Conservation (phyloP, 2,888 invertebrate species). For the Diaphora mendica region DNA sequence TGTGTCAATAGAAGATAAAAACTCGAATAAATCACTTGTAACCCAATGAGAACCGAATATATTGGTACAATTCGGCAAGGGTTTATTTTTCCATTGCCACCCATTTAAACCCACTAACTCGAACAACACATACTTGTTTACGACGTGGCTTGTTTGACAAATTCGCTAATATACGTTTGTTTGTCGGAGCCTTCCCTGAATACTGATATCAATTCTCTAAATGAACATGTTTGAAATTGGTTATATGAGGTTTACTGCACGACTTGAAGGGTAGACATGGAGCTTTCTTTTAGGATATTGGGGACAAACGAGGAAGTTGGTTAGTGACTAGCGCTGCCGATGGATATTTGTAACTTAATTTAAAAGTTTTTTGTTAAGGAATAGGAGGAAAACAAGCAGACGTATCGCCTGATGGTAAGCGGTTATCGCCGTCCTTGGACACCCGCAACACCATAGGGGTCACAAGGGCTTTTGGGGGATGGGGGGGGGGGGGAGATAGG, state of each 20-base stretch:
- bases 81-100: background rate
- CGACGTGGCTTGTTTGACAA: slow-evolving; percentile 36
- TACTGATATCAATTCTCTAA: slow-evolving; percentile 28
- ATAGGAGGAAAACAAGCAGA: no score
- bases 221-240: background rate
- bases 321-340: background rate
- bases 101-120: slow-evolving; percentile 3
- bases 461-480: no score
- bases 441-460: no score
- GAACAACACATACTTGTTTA: slow-evolving; percentile 7
- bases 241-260: background rate
- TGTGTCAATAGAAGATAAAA: background rate
- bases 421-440: no score
- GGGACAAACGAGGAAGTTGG: background rate
- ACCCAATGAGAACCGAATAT: background rate
- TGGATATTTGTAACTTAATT: no score
- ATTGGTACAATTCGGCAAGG: background rate
- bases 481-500: no score
- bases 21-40: slow-evolving; percentile 7
- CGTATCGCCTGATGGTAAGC: no score
- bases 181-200: slow-evolving; percentile 30
- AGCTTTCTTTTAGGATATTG: background rate
- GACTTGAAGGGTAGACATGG: background rate
- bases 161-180: slow-evolving; percentile 31
- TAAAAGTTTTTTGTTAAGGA: no score